phyloP scores from a whole-genome alignment of 2,797 vertebrate genomes.

The Podargus strigoides region DNA sequence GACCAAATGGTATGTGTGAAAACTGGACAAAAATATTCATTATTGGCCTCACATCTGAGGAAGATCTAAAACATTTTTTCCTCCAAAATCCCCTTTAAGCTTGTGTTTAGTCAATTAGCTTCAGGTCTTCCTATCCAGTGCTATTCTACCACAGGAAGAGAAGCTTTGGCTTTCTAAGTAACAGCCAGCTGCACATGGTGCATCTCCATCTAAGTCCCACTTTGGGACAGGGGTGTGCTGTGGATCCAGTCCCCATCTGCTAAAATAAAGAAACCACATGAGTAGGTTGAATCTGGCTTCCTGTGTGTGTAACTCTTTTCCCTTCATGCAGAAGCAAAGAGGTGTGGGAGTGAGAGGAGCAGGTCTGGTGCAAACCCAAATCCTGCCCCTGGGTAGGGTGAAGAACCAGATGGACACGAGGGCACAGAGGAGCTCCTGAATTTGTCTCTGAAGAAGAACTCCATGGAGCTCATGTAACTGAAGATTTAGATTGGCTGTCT shows the following conservation, averaged over 20 bases:
- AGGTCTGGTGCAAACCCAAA: not conserved
- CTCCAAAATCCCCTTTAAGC: not conserved
- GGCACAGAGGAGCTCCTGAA: not conserved
- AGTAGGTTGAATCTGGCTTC: not conserved
- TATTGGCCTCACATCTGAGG: constrained; percentile 26
- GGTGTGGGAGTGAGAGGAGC: not conserved
- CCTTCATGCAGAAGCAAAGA: not conserved
- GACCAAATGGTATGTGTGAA: not conserved
- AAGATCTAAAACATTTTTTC: constrained; percentile 8
- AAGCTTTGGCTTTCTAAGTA: not conserved
- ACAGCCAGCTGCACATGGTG: rapidly evolving
- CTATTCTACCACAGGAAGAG: not conserved
- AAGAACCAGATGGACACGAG: not conserved
- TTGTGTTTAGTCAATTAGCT: not conserved
- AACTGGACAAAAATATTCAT: not conserved
- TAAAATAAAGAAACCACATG: not conserved
- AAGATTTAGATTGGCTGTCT: not conserved
- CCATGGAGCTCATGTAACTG: not conserved
- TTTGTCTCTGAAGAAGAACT: not conserved
- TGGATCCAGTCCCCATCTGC: not conserved
- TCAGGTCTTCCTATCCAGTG: not conserved
- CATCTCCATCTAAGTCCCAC: rapidly evolving
- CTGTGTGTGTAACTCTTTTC: too few relatives aligned
- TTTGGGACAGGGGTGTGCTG: not conserved
- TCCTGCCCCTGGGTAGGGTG: not conserved